Conservation (phyloP, 2,113 vertebrate genomes). For the Psammodynastes pulverulentus region DNA sequence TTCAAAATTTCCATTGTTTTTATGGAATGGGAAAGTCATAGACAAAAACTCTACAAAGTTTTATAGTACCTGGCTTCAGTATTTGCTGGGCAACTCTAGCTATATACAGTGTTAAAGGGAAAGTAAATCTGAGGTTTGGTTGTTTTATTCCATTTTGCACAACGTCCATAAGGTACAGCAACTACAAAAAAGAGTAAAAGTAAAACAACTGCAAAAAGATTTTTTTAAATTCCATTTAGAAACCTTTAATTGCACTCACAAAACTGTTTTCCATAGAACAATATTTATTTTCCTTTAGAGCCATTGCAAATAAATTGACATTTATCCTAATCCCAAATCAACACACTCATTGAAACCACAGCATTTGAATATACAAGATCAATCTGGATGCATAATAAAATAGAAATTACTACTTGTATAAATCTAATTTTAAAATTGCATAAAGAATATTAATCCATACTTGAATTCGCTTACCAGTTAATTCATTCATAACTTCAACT, state of each 20-base stretch:
- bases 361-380: neutral
- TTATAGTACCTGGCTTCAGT: constrained; percentile 82
- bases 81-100: constrained; percentile 83
- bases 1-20: neutral
- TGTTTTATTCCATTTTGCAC: constrained; percentile 84
- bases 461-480: neutral
- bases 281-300: rapidly evolving
- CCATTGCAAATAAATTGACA: neutral
- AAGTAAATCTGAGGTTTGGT: constrained; percentile 80
- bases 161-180: constrained; percentile 86
- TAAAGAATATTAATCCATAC: neutral
- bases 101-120: constrained; percentile 78
- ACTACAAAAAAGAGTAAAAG: constrained; percentile 64
- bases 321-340: neutral
- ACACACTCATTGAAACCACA: neutral
- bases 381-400: neutral
- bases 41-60: rapidly evolving
- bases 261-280: neutral
- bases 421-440: neutral
- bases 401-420: neutral
- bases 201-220: constrained; percentile 19
- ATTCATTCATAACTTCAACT: neutral
- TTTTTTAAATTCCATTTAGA: neutral
- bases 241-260: neutral
- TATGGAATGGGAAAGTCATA: neutral